Base-by-base conservation (phyloP, 2,113 vertebrate species). In the Centropristis striata region DNA sequence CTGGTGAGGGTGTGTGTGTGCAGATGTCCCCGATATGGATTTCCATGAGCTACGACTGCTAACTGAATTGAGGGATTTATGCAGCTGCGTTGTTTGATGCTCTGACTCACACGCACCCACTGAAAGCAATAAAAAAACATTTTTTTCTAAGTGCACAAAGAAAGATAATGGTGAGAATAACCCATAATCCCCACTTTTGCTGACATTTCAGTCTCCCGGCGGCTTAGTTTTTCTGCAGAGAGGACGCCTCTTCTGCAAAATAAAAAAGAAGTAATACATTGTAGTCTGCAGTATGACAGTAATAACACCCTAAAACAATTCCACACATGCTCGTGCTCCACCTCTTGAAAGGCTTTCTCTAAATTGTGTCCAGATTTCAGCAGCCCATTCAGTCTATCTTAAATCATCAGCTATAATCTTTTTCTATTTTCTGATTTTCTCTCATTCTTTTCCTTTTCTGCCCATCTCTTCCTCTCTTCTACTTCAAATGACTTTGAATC, bases 1-100 rank as follows among this genome's bases (percentile, higher is more conserved):
- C 13, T 21, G 2, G 9, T 49, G 57, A n/a, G 41, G 11, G 21
- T 51, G 37, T 64, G 36, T 65, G 42, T 57, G 37, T 32, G 21
- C 14, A 32, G 14, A 65, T 65, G 46, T 55, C 68, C 23, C 57
- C 42, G 21, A 8, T 83, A 81, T 84, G 77, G 88, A 89, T 84
- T 74, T 83, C 41, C 74, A 73, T 72, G 78, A 80, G 57, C 72
- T 50, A 63, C 58, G 68, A 25, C 39, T 5, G 58, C 77, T 90
- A 86, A 88, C 87, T 84, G 57, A 84, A 88, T 75, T 61, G 51
- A 65, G 46, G 42, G 50, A 60, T 32, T 69, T 75, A 28, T 7
- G 5, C 83, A 83, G 65, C 68, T 68, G 66, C 49, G 68, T 21
- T 42, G 39, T 63, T 72, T 54, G 3, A 25, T 51, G n/a, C 69